phyloP scores from a whole-genome alignment of 2,797 vertebrate genomes.

The Lemur catta region DNA sequence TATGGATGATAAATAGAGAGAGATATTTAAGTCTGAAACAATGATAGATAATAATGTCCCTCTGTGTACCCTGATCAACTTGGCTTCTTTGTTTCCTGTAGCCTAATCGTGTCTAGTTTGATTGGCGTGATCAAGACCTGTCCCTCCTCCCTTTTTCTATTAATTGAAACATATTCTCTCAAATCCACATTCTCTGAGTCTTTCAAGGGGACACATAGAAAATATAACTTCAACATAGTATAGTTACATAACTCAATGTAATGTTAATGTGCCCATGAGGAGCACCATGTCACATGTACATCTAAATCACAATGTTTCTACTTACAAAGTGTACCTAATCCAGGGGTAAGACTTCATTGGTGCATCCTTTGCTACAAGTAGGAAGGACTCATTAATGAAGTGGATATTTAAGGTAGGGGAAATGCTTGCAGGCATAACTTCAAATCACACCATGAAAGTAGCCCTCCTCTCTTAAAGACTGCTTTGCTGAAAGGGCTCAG shows the following conservation, averaged over 20 bases:
- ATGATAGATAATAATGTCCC: neutral
- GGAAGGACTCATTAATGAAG: neutral
- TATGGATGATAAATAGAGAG: neutral
- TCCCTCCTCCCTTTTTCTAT: neutral
- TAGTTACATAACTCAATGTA: neutral
- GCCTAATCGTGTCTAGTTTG: neutral
- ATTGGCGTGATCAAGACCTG: neutral
- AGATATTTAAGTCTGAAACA: neutral
- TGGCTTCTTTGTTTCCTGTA: neutral
- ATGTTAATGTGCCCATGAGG: neutral
- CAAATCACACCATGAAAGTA: neutral
- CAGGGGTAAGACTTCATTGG: neutral
- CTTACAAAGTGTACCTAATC: neutral
- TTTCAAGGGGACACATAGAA: neutral
- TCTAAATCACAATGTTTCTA: neutral
- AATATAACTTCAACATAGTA: neutral
- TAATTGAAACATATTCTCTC: neutral
- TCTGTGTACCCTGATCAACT: neutral
- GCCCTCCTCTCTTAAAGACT: neutral
- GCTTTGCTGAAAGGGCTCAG: neutral
- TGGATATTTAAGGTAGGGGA: neutral
- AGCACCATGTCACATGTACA: neutral
- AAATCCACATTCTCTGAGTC: neutral
- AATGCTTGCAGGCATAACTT: neutral
- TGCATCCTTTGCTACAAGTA: neutral